Percentiles rank a stretch among this genome's conserved stretches.
Evolutionary conservation across 2,113 vertebrate genomes (phyloP).

Genomic region (Azemiops feae): DNA sequence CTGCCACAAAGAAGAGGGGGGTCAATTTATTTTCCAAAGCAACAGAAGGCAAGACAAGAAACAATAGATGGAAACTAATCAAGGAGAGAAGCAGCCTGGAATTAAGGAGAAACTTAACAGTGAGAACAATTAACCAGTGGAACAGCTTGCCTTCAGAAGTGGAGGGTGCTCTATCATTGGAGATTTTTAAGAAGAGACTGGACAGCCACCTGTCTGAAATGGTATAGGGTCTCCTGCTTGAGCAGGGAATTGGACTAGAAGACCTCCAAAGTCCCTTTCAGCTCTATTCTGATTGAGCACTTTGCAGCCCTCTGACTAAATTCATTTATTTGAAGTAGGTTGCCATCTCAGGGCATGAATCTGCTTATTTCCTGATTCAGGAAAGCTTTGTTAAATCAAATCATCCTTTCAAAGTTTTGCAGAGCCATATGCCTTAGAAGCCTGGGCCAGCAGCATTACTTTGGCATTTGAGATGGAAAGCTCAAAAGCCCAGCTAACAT

Average conservation of each 20-base stretch:
- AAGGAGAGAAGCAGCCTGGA: not conserved
- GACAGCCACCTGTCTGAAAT: not conserved
- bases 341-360: not conserved
- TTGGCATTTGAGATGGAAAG: not conserved
- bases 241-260: not conserved
- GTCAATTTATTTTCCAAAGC: not conserved
- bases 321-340: not conserved
- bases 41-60: not conserved
- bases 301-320: not conserved
- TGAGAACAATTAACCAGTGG: not conserved
- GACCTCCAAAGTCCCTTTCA: not conserved
- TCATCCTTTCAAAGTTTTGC: not conserved
- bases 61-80: not conserved
- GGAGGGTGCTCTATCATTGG: not conserved
- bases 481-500: not conserved
- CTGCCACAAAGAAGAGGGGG: not conserved
- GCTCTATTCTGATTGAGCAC: not conserved
- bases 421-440: not conserved
- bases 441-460: not conserved
- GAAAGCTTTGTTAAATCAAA: not conserved
- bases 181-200: not conserved
- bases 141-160: not conserved
- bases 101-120: not conserved
- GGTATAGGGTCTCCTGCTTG: not conserved
- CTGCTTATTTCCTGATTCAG: not conserved